A percentile compares a stretch with the other conserved stretches of the same genome.
phyloP scores from a whole-genome alignment of 2,113 vertebrate species.

The Machaerirhynchus nigripectus region DNA sequence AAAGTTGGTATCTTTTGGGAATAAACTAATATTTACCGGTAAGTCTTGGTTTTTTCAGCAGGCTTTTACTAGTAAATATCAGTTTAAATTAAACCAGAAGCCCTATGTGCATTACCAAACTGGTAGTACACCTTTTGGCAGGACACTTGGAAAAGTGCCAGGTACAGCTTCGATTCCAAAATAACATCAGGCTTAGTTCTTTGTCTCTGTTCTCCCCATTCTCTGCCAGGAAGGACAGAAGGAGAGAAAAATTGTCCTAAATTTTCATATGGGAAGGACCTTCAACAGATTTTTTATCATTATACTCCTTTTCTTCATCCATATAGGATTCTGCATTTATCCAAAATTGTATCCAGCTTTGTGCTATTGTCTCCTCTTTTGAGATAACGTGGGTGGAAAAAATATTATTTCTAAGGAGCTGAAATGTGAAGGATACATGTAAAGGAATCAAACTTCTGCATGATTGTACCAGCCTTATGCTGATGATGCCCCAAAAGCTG shows the following conservation, averaged over 20 bases:
- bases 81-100: constrained; percentile 76
- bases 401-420: neutral
- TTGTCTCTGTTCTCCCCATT: neutral
- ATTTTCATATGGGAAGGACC: neutral
- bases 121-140: neutral
- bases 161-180: neutral
- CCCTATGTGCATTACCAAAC: constrained; percentile 54
- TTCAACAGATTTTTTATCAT: neutral
- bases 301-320: neutral
- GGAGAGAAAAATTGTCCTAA: neutral
- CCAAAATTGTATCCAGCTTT: neutral
- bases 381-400: neutral
- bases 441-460: neutral
- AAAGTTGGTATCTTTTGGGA: constrained; percentile 75
- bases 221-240: neutral
- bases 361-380: neutral
- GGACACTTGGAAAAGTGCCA: constrained; percentile 6
- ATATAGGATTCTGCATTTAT: neutral
- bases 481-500: constrained; percentile 60
- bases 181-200: neutral
- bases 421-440: neutral
- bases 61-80: constrained; percentile 78
- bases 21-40: constrained; percentile 78
- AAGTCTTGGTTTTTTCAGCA: constrained; percentile 77
- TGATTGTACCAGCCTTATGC: constrained; percentile 7